Evolutionary conservation across 2,888 invertebrate species (phyloP), one percentile per base, ranked within the genome.

Genomic region (Meandrusa payeni): DNA sequence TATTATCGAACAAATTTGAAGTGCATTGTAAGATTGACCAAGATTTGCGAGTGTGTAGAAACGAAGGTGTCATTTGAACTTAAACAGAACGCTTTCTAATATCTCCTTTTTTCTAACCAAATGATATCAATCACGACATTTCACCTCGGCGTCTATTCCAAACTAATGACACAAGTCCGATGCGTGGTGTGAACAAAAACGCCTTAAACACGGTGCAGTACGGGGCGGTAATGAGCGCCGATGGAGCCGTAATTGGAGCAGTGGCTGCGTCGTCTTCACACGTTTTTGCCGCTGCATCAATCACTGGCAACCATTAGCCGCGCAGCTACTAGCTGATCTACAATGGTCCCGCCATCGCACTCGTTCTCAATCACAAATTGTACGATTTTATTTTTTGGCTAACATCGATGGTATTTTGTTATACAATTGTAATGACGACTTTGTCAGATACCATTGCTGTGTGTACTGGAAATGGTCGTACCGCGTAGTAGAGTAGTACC

Each of bases 271-370:
- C 26, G 15, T 36, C 57, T 61, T 67, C 68, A 65, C 68, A 69
- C 67, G 68, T 69, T 69, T 69, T 69, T 69, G 58, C 51, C 26
- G 48, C 6, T 33, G 34, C 54, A 52, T 60, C 59, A 57, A 61
- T 61, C 57, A 45, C 40, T 15, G 22, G 7, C 39, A 17, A 28
- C 38, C 33, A 44, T 44, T 33, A 44, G 11, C 17, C 46, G 50
- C 36, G 26, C 31, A 12, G 46, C 50, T 50, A 54, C 54, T 52
- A 52, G 43, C 42, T 26, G 28, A 27, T 42, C 40, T 29, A 33
- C 29, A 34, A 19, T 31, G 33, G 28, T 2, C 7, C 13, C 46
- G 15, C 19, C 33, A 23, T n/a, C 5, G 11, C 4, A 1, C n/a
- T 2, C 7, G 2, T 15, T 15, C 15, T 15, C n/a, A n/a, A n/a